Base-by-base conservation (phyloP, 1,140 invertebrate genomes). In the Drosophila asahinai region DNA sequence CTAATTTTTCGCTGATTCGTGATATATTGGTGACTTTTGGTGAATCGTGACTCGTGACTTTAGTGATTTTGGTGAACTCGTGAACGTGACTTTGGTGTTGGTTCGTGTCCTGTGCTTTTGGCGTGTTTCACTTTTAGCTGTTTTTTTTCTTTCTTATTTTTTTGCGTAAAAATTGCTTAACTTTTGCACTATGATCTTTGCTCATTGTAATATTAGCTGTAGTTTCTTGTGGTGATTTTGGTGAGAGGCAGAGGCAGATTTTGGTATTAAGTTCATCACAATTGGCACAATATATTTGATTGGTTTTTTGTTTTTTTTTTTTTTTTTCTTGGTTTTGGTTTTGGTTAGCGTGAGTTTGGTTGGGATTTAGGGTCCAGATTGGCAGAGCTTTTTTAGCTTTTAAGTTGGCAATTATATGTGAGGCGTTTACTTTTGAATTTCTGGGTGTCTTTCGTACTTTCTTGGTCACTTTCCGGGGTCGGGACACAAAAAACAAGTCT, bases 401-500 rank as follows among this genome's bases (percentile, higher is more conserved):
- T 70, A 62, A 43, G 49, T 82, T 58, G 51, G 49, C 40, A 64
- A 42, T 63, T 64, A 60, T 74, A 66, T 61, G 74, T 79, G 49
- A 75, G 77, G 65, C 68, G 66, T 82, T 84, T 86, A 51, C 36
- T 68, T 70, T 79, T 45, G 63, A 65, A 52, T 78, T 62, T 49
- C 59, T 70, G 57, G 48, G 72, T 62, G 19, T 66, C 43, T 45
- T 52, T 55, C 38, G n/a, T 15, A 59, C 19, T 54, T 49, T 80
- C 57, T 59, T 73, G 68, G 67, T 60, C 84, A 83, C 80, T 67
- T 87, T 83, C 57, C 61, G 63, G 71, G 75, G 65, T 22, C 45
- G 33, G 19, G 65, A 60, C 67, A 60, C 49, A 38, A 49, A 55
- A 51, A 64, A 64, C 12, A 38, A 22, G 61, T 55, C 45, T 55